Conservation (phyloP, 2,797 vertebrate species). For the Cephalopachus bancanus region DNA sequence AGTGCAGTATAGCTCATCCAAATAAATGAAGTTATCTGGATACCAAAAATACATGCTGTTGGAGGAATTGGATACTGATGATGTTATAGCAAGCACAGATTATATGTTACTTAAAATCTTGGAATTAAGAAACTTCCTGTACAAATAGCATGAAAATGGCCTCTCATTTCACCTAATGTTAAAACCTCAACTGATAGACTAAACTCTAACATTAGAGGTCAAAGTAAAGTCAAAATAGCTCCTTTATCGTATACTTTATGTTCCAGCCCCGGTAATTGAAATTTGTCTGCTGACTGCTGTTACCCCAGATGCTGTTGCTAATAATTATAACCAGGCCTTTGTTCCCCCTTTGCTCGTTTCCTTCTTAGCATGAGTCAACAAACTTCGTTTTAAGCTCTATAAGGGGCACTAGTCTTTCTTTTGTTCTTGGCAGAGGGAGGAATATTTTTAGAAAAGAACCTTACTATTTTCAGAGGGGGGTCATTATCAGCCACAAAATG, state of each 20-base stretch:
- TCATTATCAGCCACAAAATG: conserved; percentile 59
- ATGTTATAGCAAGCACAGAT: not conserved
- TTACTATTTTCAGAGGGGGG: conserved; percentile 60
- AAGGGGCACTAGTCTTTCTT: conserved; percentile 29
- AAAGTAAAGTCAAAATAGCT: conserved; percentile 24
- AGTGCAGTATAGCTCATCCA: not conserved
- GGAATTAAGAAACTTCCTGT: conserved; percentile 42
- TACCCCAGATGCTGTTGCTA: not conserved
- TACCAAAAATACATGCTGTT: not conserved
- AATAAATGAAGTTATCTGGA: not conserved
- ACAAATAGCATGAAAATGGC: conserved; percentile 15
- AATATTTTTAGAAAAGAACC: conserved; percentile 67
- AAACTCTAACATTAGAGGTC: conserved; percentile 34
- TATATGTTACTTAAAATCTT: conserved; percentile 29
- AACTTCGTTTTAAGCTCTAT: not conserved
- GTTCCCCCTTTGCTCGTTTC: not conserved
- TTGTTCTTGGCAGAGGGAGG: conserved; percentile 62
- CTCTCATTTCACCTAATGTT: conserved; percentile 4
- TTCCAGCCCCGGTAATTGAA: not conserved
- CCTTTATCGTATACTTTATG: not conserved
- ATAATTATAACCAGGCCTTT: conserved; percentile 20
- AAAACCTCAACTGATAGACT: conserved; percentile 34
- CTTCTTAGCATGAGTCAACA: conserved; percentile 73
- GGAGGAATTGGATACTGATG: not conserved
- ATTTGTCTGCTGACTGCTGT: conserved; percentile 11